Base-by-base conservation (phyloP, 2,888 invertebrate species). In the Tiphia femorata region DNA sequence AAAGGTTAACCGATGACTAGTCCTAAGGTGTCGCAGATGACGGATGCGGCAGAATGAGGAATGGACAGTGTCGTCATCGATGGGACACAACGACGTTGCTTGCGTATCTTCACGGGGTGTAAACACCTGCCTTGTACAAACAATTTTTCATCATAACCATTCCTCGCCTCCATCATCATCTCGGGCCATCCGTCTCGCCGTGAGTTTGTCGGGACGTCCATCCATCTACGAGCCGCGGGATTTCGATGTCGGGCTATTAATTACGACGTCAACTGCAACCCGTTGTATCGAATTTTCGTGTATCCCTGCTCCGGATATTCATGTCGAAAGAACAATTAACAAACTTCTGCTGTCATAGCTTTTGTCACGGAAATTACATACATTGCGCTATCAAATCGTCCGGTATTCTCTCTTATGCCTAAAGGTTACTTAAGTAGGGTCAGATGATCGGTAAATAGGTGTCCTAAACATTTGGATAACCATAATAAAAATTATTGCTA, bases 81-180 rank as follows among this genome's bases (percentile, higher is more conserved):
- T n/a, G 55, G 60, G 58, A 56, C 55, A 48, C 49, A 14, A 33
- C 2, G 33, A 33, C 33, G 53, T 53, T 49, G 60, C 62, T 55
- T 52, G 49, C 46, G 64, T 60, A 62, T 67, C 57, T 60, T 66
- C 59, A 46, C 60, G 47, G n/a, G 47, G 20, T 46, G 23, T 52
- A 62, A 67, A 71, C 76, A 76, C 76, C 76, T 76, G 76, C 65
- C 61, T 55, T 70, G 64, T 69, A 64, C 58, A 65, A 73, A 76
- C 64, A 67, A 76, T 76, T 73, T 69, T 70, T 76, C 76, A 73
- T 70, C 71, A 60, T 55, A 66, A 66, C 41, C 65, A 58, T 58
- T 61, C 47, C 47, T 60, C 70, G 55, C 30, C 38, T 58, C 33
- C 56, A 52, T 58, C 54, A 49, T 63, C 56, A 25, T 64, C 59